Evolutionary conservation across 92 coral and sea anemone species (phyloP).

Genomic region (Umimayanthus chanpuru): DNA sequence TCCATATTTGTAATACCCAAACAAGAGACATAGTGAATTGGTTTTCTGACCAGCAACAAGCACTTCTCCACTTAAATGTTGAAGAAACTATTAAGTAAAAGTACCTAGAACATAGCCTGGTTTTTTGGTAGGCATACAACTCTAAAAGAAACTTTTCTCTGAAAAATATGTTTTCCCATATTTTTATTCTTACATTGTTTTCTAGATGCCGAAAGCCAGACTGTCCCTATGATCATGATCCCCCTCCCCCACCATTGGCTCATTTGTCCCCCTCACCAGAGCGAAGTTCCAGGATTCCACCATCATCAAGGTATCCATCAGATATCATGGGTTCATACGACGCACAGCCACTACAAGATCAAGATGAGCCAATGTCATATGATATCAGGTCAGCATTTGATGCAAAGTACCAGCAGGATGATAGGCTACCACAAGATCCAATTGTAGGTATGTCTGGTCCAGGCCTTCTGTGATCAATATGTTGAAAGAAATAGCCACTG

Average conservation of each 20-base stretch:
- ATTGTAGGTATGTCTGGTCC: not conserved
- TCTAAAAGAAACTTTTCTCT: too few relatives aligned
- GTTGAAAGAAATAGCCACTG: too few relatives aligned
- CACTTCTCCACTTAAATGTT: too few relatives aligned
- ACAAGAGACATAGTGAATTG: too few relatives aligned
- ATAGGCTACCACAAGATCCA: not conserved
- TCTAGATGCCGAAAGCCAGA: constrained; percentile 61
- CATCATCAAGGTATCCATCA: not conserved
- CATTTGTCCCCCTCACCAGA: not conserved
- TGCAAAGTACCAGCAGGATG: not conserved
- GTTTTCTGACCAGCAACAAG: too few relatives aligned
- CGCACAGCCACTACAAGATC: not conserved
- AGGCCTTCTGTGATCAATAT: not conserved
- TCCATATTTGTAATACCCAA: too few relatives aligned
- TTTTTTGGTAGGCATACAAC: too few relatives aligned
- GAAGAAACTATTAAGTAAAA: too few relatives aligned
- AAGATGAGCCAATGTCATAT: not conserved
- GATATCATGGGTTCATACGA: constrained; percentile 20
- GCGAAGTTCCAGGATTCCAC: constrained; percentile 6
- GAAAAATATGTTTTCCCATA: too few relatives aligned
- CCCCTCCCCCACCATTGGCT: constrained; percentile 40
- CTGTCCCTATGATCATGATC: constrained; percentile 72
- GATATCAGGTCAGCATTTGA: constrained; percentile 2
- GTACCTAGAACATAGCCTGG: too few relatives aligned
- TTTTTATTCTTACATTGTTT: not conserved